Conservation (phyloP, 2,888 invertebrate species). For the Lasioglossum calceatum region DNA sequence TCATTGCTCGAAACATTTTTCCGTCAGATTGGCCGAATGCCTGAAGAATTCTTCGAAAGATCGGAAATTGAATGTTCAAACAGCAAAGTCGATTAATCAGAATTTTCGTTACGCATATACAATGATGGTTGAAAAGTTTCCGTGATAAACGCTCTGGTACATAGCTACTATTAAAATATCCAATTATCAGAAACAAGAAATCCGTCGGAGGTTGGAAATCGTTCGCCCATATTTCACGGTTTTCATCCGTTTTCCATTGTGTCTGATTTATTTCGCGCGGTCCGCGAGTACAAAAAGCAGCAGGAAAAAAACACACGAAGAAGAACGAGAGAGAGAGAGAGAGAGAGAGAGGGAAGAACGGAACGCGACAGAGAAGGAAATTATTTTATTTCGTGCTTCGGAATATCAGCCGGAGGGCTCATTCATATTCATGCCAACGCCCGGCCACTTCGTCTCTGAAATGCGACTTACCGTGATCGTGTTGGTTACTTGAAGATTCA, state of each 20-base stretch:
- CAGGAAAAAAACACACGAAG: too few species aligned
- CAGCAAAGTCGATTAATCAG: background rate
- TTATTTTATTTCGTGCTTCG: conserved; percentile 77
- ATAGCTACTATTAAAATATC: background rate
- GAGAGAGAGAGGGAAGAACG: conserved; percentile 24
- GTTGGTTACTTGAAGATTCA: conserved; percentile 71
- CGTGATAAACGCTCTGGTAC: background rate
- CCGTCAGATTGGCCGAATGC: too few species aligned
- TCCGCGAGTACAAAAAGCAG: background rate
- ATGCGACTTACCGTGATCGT: conserved; percentile 64
- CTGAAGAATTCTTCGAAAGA: background rate
- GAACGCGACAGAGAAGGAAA: conserved; percentile 60
- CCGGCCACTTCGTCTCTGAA: conserved; percentile 76
- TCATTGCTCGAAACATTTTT: too few species aligned
- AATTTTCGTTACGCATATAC: background rate
- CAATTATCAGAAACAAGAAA: conserved; percentile 7
- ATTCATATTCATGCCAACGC: conserved; percentile 80
- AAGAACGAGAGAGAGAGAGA: too few species aligned
- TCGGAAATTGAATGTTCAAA: background rate
- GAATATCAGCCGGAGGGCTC: conserved; percentile 67
- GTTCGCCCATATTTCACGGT: background rate
- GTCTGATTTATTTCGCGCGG: conserved; percentile 21
- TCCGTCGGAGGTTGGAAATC: background rate
- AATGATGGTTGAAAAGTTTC: background rate
- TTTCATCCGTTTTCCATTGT: background rate